Conservation (phyloP, 1,140 invertebrate genomes). For the Lineus longissimus region DNA sequence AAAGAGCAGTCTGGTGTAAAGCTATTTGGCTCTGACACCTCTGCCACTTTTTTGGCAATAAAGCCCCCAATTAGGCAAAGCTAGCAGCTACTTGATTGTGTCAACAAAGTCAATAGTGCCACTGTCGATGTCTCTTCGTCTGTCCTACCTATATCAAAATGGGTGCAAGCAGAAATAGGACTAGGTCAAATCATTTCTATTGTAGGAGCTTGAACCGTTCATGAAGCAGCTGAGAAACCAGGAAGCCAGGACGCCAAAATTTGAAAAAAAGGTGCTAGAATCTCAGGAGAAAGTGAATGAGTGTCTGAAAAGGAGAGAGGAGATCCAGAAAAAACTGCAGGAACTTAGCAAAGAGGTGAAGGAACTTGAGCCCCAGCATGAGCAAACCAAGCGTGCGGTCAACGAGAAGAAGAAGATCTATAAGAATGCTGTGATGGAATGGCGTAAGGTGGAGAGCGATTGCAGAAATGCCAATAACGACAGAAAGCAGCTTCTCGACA, state of each 20-base stretch:
- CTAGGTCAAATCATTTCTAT: constrained; percentile 7
- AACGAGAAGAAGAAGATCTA: constrained; percentile 17
- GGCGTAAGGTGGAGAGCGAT: constrained; percentile 15
- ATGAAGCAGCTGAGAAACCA: constrained; percentile 32
- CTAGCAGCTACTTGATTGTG: too few relatives aligned
- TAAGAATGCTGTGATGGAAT: not conserved
- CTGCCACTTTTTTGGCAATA: too few relatives aligned
- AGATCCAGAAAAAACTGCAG: constrained; percentile 26
- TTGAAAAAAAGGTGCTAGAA: constrained; percentile 40
- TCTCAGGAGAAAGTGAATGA: constrained; percentile 18
- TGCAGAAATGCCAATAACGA: constrained; percentile 10
- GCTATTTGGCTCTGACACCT: not conserved
- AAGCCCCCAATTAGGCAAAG: too few relatives aligned
- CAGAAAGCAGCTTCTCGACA: constrained; percentile 28
- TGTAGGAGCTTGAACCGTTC: constrained; percentile 37
- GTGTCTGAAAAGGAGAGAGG: constrained; percentile 23
- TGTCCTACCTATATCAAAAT: too few relatives aligned
- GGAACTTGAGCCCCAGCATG: constrained; percentile 23
- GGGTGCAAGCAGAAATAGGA: too few relatives aligned
- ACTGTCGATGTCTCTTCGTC: too few relatives aligned
- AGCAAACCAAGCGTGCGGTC: constrained; percentile 20
- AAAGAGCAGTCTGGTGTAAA: not conserved
- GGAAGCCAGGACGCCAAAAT: constrained; percentile 40
- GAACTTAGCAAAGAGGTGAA: constrained; percentile 24
- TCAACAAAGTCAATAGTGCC: too few relatives aligned